These are phyloP conservation scores for Grammomys dolichurus DNA, from an alignment of 2,113 vertebrate genomes.

Conservation along the genomic window DNA sequence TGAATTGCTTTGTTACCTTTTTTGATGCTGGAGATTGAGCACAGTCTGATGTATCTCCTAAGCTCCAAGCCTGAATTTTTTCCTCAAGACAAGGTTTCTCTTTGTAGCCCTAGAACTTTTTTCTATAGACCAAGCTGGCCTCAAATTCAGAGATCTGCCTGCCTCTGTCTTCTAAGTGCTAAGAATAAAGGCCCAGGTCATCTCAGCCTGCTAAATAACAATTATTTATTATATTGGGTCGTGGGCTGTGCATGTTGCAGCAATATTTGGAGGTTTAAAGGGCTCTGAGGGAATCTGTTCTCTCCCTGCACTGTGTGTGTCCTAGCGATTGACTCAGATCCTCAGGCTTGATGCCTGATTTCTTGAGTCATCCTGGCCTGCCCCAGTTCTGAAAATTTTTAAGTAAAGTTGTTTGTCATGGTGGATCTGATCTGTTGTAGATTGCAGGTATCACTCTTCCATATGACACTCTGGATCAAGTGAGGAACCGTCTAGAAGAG, in stretches of 20 bases:
- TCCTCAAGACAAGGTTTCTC: neutral
- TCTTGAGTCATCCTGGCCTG: too few species aligned
- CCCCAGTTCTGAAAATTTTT: neutral
- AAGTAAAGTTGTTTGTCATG: conserved; percentile 29
- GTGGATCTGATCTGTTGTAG: conserved; percentile 83
- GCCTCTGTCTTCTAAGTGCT: neutral
- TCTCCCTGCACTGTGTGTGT: too few species aligned
- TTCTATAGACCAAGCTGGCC: neutral
- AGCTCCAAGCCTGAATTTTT: neutral
- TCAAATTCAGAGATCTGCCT: neutral
- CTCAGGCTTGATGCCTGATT: neutral
- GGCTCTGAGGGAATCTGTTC: neutral
- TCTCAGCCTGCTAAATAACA: neutral
- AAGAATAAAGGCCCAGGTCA: neutral
- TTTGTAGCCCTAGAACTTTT: neutral
- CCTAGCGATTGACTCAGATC: neutral
- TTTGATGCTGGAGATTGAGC: neutral
- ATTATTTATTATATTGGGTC: neutral
- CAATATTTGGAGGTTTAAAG: neutral
- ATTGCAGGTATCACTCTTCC: conserved; percentile 93
- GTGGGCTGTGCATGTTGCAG: too few species aligned
- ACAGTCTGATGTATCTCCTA: neutral
- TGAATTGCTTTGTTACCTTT: neutral
- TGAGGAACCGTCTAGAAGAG: conserved; percentile 93
- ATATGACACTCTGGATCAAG: conserved; percentile 93